These are phyloP conservation scores for Tupaia tana DNA, from an alignment of 2,113 vertebrate species.

Conservation along the genomic window DNA sequence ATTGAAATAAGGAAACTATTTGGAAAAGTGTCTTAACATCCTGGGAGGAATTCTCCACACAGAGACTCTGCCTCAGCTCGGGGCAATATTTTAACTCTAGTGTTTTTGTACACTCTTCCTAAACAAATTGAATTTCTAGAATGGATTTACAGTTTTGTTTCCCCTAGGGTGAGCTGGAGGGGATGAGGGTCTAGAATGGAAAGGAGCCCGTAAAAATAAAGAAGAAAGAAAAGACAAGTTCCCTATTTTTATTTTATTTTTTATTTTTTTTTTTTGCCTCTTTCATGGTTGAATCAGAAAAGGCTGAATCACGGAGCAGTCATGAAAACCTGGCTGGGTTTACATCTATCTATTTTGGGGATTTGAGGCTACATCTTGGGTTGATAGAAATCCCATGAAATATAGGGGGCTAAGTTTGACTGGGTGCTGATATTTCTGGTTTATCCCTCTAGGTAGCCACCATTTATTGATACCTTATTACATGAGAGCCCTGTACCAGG, in stretches of 20 bases:
- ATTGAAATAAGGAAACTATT: slow-evolving; percentile 73
- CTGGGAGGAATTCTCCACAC: slow-evolving; percentile 54
- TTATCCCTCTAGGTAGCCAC: background rate
- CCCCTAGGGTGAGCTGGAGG: background rate
- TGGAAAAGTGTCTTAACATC: slow-evolving; percentile 41
- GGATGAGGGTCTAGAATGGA: background rate
- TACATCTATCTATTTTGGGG: background rate
- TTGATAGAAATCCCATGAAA: background rate
- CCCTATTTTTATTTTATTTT: background rate
- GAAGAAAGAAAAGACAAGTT: background rate
- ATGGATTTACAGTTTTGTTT: slow-evolving; percentile 39
- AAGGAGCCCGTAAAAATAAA: background rate
- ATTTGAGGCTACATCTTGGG: background rate
- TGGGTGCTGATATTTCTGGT: background rate
- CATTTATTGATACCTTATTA: background rate
- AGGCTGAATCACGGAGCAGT: background rate
- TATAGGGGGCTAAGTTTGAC: background rate
- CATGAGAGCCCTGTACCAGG: background rate
- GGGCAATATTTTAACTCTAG: background rate
- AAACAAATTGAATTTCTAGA: slow-evolving; percentile 68
- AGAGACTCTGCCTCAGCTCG: slow-evolving; percentile 37
- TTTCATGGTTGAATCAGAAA: slow-evolving; percentile 12
- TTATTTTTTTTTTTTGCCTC: background rate
- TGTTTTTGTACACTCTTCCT: slow-evolving; percentile 41
- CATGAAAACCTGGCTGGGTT: background rate